Percentiles rank a stretch among this genome's conserved stretches.
These are phyloP conservation scores for Pollimyrus isidori DNA, from an alignment of 2,113 vertebrate genomes.

Conservation along the genomic window DNA sequence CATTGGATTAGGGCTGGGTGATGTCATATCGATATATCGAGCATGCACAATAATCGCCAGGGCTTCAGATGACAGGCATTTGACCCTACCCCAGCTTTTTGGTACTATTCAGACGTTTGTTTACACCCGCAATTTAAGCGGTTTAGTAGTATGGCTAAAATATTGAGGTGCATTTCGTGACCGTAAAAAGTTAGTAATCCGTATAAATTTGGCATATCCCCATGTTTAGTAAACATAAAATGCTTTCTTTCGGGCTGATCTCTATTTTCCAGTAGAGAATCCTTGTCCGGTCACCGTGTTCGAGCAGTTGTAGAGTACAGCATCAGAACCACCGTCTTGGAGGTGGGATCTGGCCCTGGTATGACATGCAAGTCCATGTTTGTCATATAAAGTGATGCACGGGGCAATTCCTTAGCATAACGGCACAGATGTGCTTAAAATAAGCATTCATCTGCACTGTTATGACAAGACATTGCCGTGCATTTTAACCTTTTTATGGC, in stretches of 20 bases:
- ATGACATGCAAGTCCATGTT: background rate
- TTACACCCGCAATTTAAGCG: too few relatives aligned
- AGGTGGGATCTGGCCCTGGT: background rate
- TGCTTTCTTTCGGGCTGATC: background rate
- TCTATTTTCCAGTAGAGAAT: background rate
- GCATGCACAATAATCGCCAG: too few relatives aligned
- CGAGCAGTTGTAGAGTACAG: background rate
- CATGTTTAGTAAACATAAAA: background rate
- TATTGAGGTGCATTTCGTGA: too few relatives aligned
- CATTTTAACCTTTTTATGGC: background rate
- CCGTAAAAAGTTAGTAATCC: too few relatives aligned
- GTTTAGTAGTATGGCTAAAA: too few relatives aligned
- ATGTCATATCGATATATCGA: too few relatives aligned
- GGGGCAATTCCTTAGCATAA: background rate
- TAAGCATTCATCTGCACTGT: background rate
- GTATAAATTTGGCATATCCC: too few relatives aligned
- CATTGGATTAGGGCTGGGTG: background rate
- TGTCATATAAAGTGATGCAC: background rate
- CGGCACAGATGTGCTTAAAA: background rate
- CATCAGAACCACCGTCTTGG: background rate
- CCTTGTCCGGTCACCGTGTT: background rate
- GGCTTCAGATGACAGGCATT: too few relatives aligned
- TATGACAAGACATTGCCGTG: background rate
- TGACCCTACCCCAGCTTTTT: too few relatives aligned
- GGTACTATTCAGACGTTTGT: too few relatives aligned